phyloP scores from a whole-genome alignment of 2,888 invertebrate species.

The Nemoura dubitans region DNA sequence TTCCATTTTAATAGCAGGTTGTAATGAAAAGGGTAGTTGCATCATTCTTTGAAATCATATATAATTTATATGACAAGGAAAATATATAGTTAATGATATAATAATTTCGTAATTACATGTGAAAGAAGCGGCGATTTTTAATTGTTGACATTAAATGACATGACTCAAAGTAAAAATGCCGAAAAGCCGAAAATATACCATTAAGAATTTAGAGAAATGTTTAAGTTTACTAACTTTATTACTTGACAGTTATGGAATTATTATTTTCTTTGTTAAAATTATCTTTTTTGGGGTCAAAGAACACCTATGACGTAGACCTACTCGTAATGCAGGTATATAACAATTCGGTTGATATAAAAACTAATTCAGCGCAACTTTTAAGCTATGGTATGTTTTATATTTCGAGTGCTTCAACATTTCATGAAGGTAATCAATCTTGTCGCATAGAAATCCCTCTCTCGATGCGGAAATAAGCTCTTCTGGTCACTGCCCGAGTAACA shows the following conservation, averaged over 20 bases:
- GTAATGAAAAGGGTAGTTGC: slow-evolving; percentile 23
- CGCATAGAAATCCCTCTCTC: not conserved
- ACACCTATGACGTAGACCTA: not conserved
- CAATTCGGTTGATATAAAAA: not conserved
- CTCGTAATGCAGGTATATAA: not conserved
- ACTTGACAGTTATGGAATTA: not conserved
- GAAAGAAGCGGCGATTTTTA: not conserved
- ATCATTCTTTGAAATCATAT: not conserved
- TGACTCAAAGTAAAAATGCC: not conserved
- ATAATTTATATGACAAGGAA: slow-evolving; percentile 8
- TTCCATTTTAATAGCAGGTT: not conserved
- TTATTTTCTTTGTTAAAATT: not conserved
- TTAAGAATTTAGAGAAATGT: not conserved
- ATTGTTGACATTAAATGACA: not conserved
- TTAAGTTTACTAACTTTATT: not conserved
- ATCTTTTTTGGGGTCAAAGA: not conserved
- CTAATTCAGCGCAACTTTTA: not conserved
- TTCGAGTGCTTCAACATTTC: not conserved
- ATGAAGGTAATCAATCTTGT: not conserved
- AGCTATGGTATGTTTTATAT: not conserved
- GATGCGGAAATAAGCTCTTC: not conserved
- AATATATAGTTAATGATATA: slow-evolving; percentile 19
- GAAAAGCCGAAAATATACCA: not conserved
- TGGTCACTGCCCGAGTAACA: not conserved
- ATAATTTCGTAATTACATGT: not conserved